Percentiles rank a stretch among this genome's conserved stretches.
Evolutionary conservation across 2,113 vertebrate species (phyloP).

Genomic region (Lethenteron camtschaticum): DNA sequence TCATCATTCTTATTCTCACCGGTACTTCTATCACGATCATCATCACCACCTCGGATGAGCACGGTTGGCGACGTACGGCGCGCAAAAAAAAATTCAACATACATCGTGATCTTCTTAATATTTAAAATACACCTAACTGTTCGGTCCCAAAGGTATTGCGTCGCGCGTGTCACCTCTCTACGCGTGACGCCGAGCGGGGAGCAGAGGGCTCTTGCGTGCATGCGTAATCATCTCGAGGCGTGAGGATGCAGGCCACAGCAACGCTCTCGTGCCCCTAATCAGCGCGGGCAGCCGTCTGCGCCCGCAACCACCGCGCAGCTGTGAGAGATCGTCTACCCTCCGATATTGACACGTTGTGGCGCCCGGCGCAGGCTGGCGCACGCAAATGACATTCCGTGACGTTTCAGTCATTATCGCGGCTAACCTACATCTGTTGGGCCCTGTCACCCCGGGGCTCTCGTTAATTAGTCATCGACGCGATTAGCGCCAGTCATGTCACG

Average conservation of each 20-base stretch:
- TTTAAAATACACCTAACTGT: no score
- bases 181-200: no score
- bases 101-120: no score
- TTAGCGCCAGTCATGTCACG: neutral
- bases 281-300: no score
- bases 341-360: conserved; percentile 5
- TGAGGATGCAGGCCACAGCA: no score
- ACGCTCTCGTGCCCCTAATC: no score
- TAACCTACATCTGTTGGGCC: neutral
- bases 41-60: neutral
- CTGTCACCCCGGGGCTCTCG: neutral
- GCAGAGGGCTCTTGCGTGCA: no score
- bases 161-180: no score
- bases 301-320: neutral
- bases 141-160: no score
- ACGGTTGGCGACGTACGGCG: no score
- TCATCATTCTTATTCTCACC: neutral
- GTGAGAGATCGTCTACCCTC: neutral
- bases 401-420: neutral
- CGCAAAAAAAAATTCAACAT: no score
- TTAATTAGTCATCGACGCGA: conserved; percentile 4
- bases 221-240: no score
- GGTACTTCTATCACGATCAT: neutral
- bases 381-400: neutral
- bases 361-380: neutral